Base-by-base conservation (phyloP, 2,113 vertebrate species). In the Protobothrops flavoviridis region DNA sequence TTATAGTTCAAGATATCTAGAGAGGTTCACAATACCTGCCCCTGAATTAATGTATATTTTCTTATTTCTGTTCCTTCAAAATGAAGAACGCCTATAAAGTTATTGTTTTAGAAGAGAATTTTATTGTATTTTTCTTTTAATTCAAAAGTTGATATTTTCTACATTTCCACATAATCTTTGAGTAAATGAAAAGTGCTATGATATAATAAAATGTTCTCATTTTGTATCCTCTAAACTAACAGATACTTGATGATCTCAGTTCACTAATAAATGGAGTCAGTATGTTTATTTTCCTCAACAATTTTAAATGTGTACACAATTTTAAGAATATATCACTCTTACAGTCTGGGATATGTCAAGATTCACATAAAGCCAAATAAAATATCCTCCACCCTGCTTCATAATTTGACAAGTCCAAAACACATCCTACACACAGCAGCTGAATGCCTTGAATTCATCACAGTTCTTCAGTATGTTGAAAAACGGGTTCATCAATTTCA, bases 271-370 rank as follows among this genome's bases (percentile, higher is more conserved):
- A 50, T 23, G 11, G 29, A 69, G 87, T 88, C 43, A 24, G 88
- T n/a, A 43, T 53, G 57, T 69, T 88, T 92, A 39, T 88, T 88
- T 43, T 89, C 52, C 52, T 53, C 43, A 24, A 87, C 2, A 0
- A 56, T 92, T 59, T 94, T 90, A 94, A 26, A 88, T 39, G 59
- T 94, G 88, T 55, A 0, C 50, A 64, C 64, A 88, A 89, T 92
- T 89, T 81, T 81, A 85, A 89, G 33, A 57, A 15, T 88, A 52
- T n/a, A 23, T 50, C 1, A 0, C 24, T 7, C 1, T 94, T 15
- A 3, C 0, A 0, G 4, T 87, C 53, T 85, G 85, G n/a, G 15
- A 87, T 61, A 8, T 43, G n/a, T 33, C 88, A 90, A 21, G 21
- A 61, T 59, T 93, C 21, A 43, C 15, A 64, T 64, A 52, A 93